These are phyloP conservation scores for Craterocephalus amniculus DNA, from an alignment of 2,797 vertebrate genomes.

Conservation along the genomic window DNA sequence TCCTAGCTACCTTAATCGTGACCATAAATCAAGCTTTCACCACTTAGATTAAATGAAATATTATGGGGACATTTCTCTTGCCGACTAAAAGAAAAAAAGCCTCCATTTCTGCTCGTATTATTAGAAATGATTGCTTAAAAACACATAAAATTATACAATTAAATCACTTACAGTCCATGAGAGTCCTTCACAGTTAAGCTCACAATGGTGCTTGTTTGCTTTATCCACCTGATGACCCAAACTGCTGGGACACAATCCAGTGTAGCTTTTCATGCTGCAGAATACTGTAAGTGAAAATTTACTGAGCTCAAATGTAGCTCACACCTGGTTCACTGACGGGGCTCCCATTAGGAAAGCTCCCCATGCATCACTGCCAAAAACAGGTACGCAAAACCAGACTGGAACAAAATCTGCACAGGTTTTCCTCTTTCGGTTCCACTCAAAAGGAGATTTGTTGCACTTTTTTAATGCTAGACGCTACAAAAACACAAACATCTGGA, in stretches of 20 bases:
- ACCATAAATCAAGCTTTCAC: no score
- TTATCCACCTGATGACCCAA: slow-evolving; percentile 3
- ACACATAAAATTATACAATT: no score
- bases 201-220: background rate
- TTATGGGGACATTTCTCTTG: no score
- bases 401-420: slow-evolving; percentile 1
- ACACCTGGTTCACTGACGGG: slow-evolving; percentile 11
- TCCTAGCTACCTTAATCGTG: no score
- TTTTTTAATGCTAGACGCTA: no score
- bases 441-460: background rate
- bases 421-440: background rate
- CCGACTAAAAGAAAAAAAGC: no score
- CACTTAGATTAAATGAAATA: no score
- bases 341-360: slow-evolving; percentile 4
- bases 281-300: slow-evolving; percentile 24
- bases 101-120: no score
- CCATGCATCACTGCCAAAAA: slow-evolving; percentile 12
- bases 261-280: slow-evolving; percentile 5
- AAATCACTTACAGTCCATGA: no score
- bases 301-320: slow-evolving; percentile 17
- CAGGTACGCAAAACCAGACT: slow-evolving; percentile 10
- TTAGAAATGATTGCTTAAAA: no score
- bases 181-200: background rate
- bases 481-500: no score
- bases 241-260: slow-evolving; percentile 1